Base-by-base conservation (phyloP, 1,140 invertebrate genomes). In the Drosophila repleta region DNA sequence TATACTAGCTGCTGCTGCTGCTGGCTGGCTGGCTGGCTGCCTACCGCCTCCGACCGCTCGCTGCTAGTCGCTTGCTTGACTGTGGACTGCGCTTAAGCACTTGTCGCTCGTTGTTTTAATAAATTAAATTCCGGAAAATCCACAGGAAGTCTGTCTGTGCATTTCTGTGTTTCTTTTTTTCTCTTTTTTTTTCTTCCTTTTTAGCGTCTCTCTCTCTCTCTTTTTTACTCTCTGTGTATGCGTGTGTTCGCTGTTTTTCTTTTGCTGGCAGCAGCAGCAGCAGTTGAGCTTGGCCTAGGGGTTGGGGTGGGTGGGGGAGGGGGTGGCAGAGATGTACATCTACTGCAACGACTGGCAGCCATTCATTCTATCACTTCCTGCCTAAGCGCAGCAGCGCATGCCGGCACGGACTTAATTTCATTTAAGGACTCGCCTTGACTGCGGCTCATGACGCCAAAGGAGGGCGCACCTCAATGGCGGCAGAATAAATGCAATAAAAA, bases 121-220 rank as follows among this genome's bases (percentile, higher is more conserved):
- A 88, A 88, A 88, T 88, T 88, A 83, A 88, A 88, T 88, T 88
- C 83, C 83, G 83, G 83, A 88, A 83, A 88, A 88, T 88, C 83
- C 83, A 83, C 83, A 88, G 83, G 83, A 88, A 88, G 83, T 88
- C 83, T 88, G 83, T 88, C 83, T 88, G 83, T 88, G 79, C 72
- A 79, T 70, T 79, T 71, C 29, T 29, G 29, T 29, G 7, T 29
- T 29, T 29, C 29, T 29, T 29, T 29, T 29, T 24, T 24, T 24
- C 4, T 24, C 4, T 24, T 29, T 29, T 29, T 29, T 62, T 74
- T 41, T 46, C 13, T 18, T 26, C 24, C 29, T 51, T 17, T n/a
- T 46, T 4, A 55, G 37, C 24, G 53, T 39, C 29, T 62, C 13
- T 63, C 24, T 56, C 43, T 17, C 26, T 15, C n/a, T 51, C 15